Evolutionary conservation across 2,888 invertebrate genomes (phyloP).

Genomic region (Andrena camellia): DNA sequence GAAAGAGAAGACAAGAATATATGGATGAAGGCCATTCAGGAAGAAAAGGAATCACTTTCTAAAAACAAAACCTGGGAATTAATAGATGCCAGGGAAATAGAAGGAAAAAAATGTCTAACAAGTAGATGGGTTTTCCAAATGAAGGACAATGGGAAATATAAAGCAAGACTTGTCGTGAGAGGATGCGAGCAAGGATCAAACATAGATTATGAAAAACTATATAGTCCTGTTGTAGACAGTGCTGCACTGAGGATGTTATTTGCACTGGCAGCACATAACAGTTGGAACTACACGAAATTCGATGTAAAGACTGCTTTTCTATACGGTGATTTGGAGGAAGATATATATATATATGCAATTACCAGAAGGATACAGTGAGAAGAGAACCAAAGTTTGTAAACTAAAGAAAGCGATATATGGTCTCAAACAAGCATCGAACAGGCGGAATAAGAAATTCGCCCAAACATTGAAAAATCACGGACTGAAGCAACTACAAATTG

Average conservation of each 20-base stretch:
- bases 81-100: conserved; percentile 37
- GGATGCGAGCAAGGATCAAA: conserved; percentile 24
- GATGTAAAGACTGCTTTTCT: conserved; percentile 26
- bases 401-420: too few relatives aligned
- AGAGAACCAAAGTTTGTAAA: too few relatives aligned
- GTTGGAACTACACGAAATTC: conserved; percentile 8
- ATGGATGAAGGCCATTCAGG: conserved; percentile 38
- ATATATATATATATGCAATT: conserved; percentile 30
- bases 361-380: conserved; percentile 20
- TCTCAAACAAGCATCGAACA: too few relatives aligned
- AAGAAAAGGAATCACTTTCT: conserved; percentile 65
- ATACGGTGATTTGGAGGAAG: conserved; percentile 28
- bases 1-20: conserved; percentile 21
- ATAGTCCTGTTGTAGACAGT: conserved; percentile 23
- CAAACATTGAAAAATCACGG: too few relatives aligned
- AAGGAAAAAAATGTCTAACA: conserved; percentile 52
- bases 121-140: conserved; percentile 68
- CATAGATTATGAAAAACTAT: conserved; percentile 23
- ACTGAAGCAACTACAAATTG: too few relatives aligned
- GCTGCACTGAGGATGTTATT: conserved; percentile 9
- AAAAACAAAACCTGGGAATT: conserved; percentile 66
- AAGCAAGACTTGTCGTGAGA: conserved; percentile 22
- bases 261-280: neutral
- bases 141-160: conserved; percentile 59
- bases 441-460: too few relatives aligned